Conservation (phyloP, 2,797 vertebrate genomes). For the Calcarius lapponicus region DNA sequence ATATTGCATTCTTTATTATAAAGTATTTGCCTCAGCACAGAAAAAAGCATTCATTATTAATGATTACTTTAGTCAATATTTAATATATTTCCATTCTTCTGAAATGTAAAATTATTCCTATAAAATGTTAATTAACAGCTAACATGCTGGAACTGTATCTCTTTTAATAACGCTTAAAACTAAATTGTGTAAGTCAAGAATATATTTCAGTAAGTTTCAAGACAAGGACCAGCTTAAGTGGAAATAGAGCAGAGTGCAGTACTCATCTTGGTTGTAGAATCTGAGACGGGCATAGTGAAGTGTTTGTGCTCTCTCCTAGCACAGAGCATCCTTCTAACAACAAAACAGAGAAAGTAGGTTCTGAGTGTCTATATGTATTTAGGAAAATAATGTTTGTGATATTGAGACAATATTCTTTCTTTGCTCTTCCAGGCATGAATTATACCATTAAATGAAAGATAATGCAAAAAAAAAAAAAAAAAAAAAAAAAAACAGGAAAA, state of each 20-base stretch:
- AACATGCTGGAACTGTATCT: neutral
- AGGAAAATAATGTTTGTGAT: neutral
- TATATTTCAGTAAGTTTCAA: neutral
- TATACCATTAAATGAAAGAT: neutral
- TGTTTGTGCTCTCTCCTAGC: neutral
- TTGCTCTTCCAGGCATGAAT: neutral
- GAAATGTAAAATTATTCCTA: constrained; percentile 31
- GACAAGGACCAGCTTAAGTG: neutral
- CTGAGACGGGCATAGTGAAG: neutral
- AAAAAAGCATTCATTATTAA: constrained; percentile 26
- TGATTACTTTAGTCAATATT: constrained; percentile 46
- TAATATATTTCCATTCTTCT: constrained; percentile 28
- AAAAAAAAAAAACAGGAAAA: neutral
- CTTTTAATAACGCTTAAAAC: neutral
- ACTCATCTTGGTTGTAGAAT: neutral
- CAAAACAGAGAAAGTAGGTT: neutral
- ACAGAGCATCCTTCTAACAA: neutral
- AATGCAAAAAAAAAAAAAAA: neutral
- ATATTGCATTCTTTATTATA: neutral
- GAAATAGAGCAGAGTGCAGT: neutral
- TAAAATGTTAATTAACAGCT: constrained; percentile 35
- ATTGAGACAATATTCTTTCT: neutral
- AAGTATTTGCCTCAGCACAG: constrained; percentile 22
- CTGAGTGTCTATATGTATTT: neutral
- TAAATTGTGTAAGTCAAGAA: neutral